phyloP scores from a whole-genome alignment of 2,888 invertebrate species.

The Habrosyne pyritoides region DNA sequence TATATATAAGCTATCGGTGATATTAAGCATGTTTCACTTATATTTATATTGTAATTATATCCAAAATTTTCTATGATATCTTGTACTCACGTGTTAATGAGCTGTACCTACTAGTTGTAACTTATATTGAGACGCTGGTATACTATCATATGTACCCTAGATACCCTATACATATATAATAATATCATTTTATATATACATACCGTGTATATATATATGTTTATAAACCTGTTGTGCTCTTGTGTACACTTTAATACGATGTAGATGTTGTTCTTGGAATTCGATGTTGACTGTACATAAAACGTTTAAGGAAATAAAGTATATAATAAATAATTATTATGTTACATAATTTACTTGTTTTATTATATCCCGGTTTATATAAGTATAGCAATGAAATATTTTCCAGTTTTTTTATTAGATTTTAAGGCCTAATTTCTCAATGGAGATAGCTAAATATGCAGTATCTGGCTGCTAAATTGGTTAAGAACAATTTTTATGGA shows the following conservation, averaged over 20 bases:
- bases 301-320: slow-evolving; percentile 72
- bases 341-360: slow-evolving; percentile 60
- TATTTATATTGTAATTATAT: slow-evolving; percentile 7
- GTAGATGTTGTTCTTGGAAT: slow-evolving; percentile 70
- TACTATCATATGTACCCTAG: background rate
- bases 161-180: slow-evolving; percentile 1
- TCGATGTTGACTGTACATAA: slow-evolving; percentile 77
- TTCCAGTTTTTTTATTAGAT: no score
- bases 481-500: no score
- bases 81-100: slow-evolving; percentile 9
- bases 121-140: background rate
- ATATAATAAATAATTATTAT: slow-evolving; percentile 70
- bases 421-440: no score
- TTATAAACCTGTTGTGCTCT: slow-evolving; percentile 67
- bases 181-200: slow-evolving; percentile 13
- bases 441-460: no score
- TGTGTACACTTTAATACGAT: slow-evolving; percentile 55
- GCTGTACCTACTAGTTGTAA: background rate
- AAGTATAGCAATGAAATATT: no score
- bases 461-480: no score
- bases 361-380: slow-evolving; percentile 23
- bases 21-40: slow-evolving; percentile 25
- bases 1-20: slow-evolving; percentile 29
- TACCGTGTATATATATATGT: slow-evolving; percentile 24
- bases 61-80: background rate